Conservation (phyloP, 2,888 invertebrate genomes). For the Epistrophella euchroma region DNA sequence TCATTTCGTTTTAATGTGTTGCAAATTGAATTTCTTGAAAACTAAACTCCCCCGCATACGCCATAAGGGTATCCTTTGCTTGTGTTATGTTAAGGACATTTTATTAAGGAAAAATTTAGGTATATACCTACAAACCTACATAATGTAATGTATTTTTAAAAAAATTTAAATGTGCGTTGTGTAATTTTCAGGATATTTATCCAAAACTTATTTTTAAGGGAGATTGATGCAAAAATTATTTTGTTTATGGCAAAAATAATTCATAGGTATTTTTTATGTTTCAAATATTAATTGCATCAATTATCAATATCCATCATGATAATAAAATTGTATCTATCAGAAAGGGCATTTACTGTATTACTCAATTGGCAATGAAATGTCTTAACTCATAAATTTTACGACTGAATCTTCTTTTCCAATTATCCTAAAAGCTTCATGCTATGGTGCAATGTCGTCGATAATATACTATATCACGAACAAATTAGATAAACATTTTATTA, state of each 20-base stretch:
- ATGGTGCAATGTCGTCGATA: not conserved
- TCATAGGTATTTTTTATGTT: too few species aligned
- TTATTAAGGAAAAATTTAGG: not conserved
- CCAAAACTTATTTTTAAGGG: too few species aligned
- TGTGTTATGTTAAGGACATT: not conserved
- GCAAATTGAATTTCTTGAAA: slow-evolving; percentile 56
- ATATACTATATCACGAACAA: not conserved
- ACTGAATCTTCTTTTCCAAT: not conserved
- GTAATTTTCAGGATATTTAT: too few species aligned
- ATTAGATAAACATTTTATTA: not conserved
- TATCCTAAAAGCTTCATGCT: slow-evolving; percentile 20
- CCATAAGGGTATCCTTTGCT: not conserved
- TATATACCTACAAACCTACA: too few species aligned
- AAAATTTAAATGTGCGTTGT: too few species aligned
- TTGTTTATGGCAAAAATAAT: too few species aligned
- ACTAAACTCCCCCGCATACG: slow-evolving; percentile 16
- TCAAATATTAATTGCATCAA: too few species aligned
- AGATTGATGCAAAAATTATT: too few species aligned
- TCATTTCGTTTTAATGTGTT: slow-evolving; percentile 22
- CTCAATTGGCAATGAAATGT: not conserved
- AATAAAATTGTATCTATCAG: not conserved
- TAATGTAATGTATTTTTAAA: too few species aligned
- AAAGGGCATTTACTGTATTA: not conserved
- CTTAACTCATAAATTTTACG: not conserved
- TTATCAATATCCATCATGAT: not conserved